Evolutionary conservation across 1,140 invertebrate genomes (phyloP), one percentile per base, ranked within the genome.

Genomic region (Lasaia peninsularis): DNA sequence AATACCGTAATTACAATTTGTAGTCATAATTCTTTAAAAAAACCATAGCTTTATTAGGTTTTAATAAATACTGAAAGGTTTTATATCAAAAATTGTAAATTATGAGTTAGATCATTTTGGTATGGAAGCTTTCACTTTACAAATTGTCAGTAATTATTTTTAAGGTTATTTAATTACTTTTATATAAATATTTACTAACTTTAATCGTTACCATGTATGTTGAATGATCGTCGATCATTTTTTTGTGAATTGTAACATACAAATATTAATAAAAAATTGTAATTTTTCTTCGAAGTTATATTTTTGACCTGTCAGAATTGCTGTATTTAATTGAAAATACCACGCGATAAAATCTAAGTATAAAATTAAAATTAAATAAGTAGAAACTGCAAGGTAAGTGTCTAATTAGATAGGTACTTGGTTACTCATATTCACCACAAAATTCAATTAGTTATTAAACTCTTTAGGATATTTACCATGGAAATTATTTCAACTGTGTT

Each of bases 21-120:
- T 86, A 88, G 85, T 88, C 80, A 86, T 75, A 78, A 69, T 72
- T 21, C 11, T 48, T 1, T 21, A 69, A 78, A 75, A 72, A 83
- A 82, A 73, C 75, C 62, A 85, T 82, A 88, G 85, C 85, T 88
- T 88, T 88, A 88, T 70, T 78, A 79, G 73, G 58, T 71, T 69
- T 73, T 68, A 72, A 75, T 74, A 69, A 64, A 60, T 60, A 62
- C 63, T 73, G 75, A 71, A 88, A 80, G 78, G 79, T 87, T 76
- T 74, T 78, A 76, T 85, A 88, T 83, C 83, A 86, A 88, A 88
- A 82, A 80, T 53, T 88, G 79, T 86, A 78, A 81, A 81, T 81
- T 82, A 71, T 71, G 69, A 62, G 64, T 75, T 75, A 78, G 73
- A 71, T 75, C 54, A 68, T 82, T 82, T 87, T 85, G 80, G 81